Evolutionary conservation across 2,113 vertebrate species (phyloP), one percentile per base, ranked within the genome.

Genomic region (Peromyscus californicus): DNA sequence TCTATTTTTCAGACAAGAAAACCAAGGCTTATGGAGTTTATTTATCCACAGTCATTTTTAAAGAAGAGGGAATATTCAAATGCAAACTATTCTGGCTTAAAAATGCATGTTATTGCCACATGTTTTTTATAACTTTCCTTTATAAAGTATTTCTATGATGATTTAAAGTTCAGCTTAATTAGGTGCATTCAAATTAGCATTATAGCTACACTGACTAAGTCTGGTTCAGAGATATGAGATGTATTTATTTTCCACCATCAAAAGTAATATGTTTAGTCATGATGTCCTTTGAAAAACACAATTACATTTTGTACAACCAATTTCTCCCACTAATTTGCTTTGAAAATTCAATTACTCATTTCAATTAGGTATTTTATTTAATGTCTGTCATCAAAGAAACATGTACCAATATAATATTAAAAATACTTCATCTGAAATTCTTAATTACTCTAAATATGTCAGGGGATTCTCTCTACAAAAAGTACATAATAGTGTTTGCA

Each of bases 281-380:
- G 42, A 91, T 39, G 10, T 54, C 29, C 16, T 96, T 57, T 79
- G 65, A 94, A 91, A 96, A 94, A 92, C 36, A 92, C 11, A 61
- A 89, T 92, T 91, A 90, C 57, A 69, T 88, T 92, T 92, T 67
- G 15, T 76, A 88, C 9, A 75, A 36, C 61, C 96, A 89, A 94
- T 65, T 97, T 93, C 51, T 92, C 74, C 17, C 19, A 88, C 16
- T 72, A 61, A 94, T 92, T 91, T 88, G 42, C 54, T 94, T 95
- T 95, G 42, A 90, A 97, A 97, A 86, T 93, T 76, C 70, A 93
- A 92, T 70, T 94, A 89, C 90, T 97, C 42, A 91, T 12, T 83
- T 95, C 24, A 90, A 93, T 93, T 95, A 90, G 57, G 63, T 88
- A 88, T 86, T 86, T 76, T 87, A 89, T 72, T 85, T 96, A 94